phyloP scores from a whole-genome alignment of 2,113 vertebrate genomes.

The Forbesichthys papilliferus region DNA sequence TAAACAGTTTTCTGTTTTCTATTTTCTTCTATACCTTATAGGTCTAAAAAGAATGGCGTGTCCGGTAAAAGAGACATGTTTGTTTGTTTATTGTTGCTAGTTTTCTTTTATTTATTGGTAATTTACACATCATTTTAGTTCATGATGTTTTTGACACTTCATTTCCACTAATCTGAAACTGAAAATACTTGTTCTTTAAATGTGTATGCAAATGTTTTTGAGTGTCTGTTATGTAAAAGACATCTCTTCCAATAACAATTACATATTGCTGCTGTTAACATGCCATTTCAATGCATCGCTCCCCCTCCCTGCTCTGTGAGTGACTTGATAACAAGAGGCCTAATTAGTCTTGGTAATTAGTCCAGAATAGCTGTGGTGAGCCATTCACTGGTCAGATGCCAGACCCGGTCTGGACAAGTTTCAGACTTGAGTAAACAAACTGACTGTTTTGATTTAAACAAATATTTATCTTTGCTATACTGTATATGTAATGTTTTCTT shows the following conservation, averaged over 20 bases:
- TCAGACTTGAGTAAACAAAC: constrained; percentile 67
- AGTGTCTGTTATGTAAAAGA: neutral
- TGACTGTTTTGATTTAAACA: constrained; percentile 14
- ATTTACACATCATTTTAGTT: neutral
- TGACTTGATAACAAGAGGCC: constrained; percentile 57
- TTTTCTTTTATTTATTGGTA: no score
- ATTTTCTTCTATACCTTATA: no score
- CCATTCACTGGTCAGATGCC: constrained; percentile 32
- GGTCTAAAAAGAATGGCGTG: no score
- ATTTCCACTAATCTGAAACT: no score
- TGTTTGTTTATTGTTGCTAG: no score
- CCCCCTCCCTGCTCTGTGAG: constrained; percentile 32
- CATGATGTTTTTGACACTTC: neutral
- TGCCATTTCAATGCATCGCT: neutral
- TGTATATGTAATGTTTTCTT: no score
- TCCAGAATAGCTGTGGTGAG: constrained; percentile 45
- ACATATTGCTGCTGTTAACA: neutral
- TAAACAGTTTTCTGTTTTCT: no score
- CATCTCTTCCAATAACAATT: neutral
- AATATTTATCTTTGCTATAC: neutral
- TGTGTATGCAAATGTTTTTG: no score
- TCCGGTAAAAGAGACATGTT: no score
- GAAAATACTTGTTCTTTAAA: no score
- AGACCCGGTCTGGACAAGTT: constrained; percentile 31
- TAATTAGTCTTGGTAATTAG: constrained; percentile 79